phyloP scores from a whole-genome alignment of 2,113 vertebrate species.

The Archocentrus centrarchus region DNA sequence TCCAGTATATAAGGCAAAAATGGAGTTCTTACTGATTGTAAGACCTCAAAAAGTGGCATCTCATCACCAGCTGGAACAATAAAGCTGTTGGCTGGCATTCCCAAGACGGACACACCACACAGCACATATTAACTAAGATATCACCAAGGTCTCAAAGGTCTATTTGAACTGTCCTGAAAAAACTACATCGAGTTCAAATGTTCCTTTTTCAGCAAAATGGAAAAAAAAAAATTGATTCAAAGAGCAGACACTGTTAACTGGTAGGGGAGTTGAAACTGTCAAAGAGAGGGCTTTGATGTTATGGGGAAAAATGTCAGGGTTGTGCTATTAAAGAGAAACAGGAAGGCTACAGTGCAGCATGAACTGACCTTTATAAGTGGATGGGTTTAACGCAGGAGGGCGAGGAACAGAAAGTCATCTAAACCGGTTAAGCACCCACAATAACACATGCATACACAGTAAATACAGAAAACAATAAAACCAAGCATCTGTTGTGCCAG shows the following conservation, averaged over 20 bases:
- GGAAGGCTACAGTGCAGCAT: constrained; percentile 11
- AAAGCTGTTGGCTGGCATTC: neutral
- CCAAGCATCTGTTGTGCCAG: neutral
- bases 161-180: constrained; percentile 16
- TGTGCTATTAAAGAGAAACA: neutral
- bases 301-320: constrained; percentile 23
- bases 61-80: neutral
- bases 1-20: neutral
- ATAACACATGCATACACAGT: neutral
- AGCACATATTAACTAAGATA: constrained; percentile 16
- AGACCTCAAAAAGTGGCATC: neutral
- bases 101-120: neutral
- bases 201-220: constrained; percentile 14
- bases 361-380: constrained; percentile 52
- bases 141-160: constrained; percentile 16
- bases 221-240: constrained; percentile 23
- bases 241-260: constrained; percentile 38
- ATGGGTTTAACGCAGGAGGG: constrained; percentile 33
- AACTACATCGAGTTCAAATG: constrained; percentile 14
- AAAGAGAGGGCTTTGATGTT: constrained; percentile 49
- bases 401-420: neutral
- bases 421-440: constrained; percentile 25
- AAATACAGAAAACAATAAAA: constrained; percentile 23
- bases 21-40: neutral
- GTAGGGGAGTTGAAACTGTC: constrained; percentile 36